These are phyloP conservation scores for Caenorhabditis sp. DNA, from an alignment of 2,888 invertebrate genomes.

Conservation along the genomic window DNA sequence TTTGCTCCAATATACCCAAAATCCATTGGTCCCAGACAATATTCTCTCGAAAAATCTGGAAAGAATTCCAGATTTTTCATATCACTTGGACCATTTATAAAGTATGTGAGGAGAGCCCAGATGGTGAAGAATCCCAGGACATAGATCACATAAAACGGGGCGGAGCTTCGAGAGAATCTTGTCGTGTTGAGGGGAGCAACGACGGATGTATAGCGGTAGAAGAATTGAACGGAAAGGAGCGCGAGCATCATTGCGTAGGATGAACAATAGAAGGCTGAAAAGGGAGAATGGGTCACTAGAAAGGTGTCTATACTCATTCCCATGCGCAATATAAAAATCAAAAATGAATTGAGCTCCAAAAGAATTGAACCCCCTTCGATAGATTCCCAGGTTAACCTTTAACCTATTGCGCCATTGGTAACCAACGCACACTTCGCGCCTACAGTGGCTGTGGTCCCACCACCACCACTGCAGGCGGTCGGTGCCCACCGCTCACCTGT, in stretches of 20 bases:
- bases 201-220: conserved; percentile 56
- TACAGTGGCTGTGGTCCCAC: too few relatives aligned
- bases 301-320: too few relatives aligned
- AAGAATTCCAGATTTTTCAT: conserved; percentile 25
- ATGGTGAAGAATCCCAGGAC: background rate
- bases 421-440: too few relatives aligned
- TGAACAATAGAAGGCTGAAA: conserved; percentile 57
- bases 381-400: too few relatives aligned
- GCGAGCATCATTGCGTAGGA: conserved; percentile 53
- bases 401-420: too few relatives aligned
- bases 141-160: conserved; percentile 3
- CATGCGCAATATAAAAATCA: too few relatives aligned
- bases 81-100: conserved; percentile 35
- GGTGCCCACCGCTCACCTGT: too few relatives aligned
- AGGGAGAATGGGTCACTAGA: too few relatives aligned
- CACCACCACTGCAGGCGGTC: too few relatives aligned
- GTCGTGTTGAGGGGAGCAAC: conserved; percentile 11
- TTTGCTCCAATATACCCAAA: conserved; percentile 37
- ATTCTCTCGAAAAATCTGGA: background rate
- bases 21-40: conserved; percentile 5
- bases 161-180: conserved; percentile 12
- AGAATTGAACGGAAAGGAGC: conserved; percentile 41
- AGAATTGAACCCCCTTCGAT: too few relatives aligned
- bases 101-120: conserved; percentile 41
- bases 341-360: too few relatives aligned